Percentiles rank a stretch among this genome's conserved stretches.
These are phyloP conservation scores for Nesometra sesokonis DNA, from an alignment of 35 echinoderm and acorn worm genomes.

Conservation along the genomic window DNA sequence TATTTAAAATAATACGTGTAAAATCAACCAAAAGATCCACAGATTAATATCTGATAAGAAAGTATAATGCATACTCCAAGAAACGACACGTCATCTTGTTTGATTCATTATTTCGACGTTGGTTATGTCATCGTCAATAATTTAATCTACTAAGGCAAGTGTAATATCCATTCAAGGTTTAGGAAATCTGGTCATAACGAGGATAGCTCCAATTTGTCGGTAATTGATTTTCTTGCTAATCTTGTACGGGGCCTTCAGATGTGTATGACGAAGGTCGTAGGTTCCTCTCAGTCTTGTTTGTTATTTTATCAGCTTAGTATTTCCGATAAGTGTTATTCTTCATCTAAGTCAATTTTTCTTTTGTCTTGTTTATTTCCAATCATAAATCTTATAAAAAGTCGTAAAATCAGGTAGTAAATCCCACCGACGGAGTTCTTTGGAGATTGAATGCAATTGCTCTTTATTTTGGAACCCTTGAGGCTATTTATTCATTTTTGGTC, in stretches of 20 bases:
- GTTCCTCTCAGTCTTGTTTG: neutral
- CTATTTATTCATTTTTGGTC: neutral
- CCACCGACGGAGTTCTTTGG: neutral
- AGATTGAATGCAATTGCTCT: too few relatives aligned
- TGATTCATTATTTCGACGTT: too few relatives aligned
- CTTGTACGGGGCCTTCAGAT: neutral
- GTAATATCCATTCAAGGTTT: too few relatives aligned
- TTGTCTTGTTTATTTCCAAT: neutral
- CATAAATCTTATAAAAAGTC: neutral
- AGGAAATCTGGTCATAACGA: too few relatives aligned
- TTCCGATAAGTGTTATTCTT: neutral
- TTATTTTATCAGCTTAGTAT: neutral
- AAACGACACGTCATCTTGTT: too few relatives aligned
- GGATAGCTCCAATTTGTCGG: neutral
- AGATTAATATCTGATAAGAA: too few relatives aligned
- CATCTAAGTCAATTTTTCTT: neutral
- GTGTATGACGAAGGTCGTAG: neutral
- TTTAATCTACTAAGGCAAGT: too few relatives aligned
- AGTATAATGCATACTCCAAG: too few relatives aligned
- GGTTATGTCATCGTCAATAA: too few relatives aligned
- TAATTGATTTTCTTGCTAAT: neutral
- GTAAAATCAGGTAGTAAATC: neutral
- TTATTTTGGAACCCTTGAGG: neutral
- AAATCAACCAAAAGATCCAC: too few relatives aligned
- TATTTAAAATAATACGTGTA: too few relatives aligned